These are phyloP conservation scores for Okapia johnstoni DNA, from an alignment of 2,113 vertebrate species.

Conservation along the genomic window DNA sequence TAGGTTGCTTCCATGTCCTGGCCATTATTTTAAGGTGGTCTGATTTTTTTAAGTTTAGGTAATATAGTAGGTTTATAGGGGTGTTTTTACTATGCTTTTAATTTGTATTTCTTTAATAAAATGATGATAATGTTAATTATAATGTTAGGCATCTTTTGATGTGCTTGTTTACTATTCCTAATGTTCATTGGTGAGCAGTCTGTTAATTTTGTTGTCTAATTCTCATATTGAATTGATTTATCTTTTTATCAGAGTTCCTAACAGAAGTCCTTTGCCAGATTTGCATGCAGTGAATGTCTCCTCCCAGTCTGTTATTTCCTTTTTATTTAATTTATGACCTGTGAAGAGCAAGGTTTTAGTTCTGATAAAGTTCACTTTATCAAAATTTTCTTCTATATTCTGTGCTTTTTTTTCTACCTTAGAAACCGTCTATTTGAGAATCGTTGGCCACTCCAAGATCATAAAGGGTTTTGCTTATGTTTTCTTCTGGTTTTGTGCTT, in stretches of 20 bases:
- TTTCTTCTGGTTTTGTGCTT: neutral
- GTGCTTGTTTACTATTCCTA: neutral
- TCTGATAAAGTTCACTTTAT: neutral
- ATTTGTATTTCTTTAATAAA: neutral
- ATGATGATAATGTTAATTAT: neutral
- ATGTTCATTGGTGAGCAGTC: neutral
- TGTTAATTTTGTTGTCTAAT: neutral
- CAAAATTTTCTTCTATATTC: neutral
- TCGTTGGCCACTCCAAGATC: neutral
- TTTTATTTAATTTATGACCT: neutral
- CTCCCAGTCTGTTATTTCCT: neutral
- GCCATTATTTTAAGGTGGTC: neutral
- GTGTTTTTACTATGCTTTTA: neutral
- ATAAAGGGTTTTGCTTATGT: neutral
- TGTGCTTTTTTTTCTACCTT: neutral
- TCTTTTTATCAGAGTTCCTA: neutral
- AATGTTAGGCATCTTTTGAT: neutral
- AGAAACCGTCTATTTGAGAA: neutral
- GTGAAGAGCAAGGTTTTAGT: neutral
- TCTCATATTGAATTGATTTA: neutral
- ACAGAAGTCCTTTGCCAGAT: neutral
- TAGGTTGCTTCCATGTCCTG: too few species aligned
- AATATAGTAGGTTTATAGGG: neutral
- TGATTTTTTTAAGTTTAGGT: neutral
- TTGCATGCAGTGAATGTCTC: neutral